Conservation (phyloP, 2,797 vertebrate genomes). For the Rhynchotus rufescens region DNA sequence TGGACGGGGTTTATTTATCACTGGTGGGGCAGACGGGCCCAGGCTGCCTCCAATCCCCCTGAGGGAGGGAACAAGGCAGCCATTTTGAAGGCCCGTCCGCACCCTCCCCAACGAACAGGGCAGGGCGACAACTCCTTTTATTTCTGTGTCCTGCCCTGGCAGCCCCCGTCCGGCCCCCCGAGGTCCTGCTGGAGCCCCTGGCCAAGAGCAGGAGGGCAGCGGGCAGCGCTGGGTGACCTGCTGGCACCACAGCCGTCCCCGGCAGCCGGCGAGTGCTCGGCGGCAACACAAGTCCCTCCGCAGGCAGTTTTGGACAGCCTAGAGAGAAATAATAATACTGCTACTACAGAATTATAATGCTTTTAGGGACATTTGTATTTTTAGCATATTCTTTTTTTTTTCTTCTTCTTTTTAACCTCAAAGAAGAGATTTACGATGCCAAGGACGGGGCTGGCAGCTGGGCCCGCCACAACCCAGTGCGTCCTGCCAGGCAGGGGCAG, state of each 20-base stretch:
- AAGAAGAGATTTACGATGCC: slow-evolving; percentile 32
- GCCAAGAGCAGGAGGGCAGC: too few species aligned
- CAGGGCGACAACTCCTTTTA: background rate
- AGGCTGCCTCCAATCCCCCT: too few species aligned
- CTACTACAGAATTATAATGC: slow-evolving; percentile 48
- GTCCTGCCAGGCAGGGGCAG: too few species aligned
- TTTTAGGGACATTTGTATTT: slow-evolving; percentile 60
- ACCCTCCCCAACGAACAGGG: background rate
- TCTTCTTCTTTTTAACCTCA: slow-evolving; percentile 26
- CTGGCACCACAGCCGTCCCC: background rate
- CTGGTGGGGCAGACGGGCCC: background rate
- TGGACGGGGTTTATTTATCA: background rate
- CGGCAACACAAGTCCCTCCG: background rate
- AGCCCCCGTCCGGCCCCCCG: background rate
- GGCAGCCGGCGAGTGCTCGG: too few species aligned
- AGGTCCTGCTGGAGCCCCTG: too few species aligned
- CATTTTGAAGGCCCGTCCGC: background rate
- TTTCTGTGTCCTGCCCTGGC: background rate
- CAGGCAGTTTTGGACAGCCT: slow-evolving; percentile 49
- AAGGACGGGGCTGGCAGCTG: background rate
- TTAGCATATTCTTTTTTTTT: slow-evolving; percentile 31
- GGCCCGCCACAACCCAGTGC: background rate
- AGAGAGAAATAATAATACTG: slow-evolving; percentile 61
- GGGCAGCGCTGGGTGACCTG: background rate
- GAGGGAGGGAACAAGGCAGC: background rate